These are phyloP conservation scores for Neopipo cinnamomea DNA, from an alignment of 2,113 vertebrate genomes.

Conservation along the genomic window DNA sequence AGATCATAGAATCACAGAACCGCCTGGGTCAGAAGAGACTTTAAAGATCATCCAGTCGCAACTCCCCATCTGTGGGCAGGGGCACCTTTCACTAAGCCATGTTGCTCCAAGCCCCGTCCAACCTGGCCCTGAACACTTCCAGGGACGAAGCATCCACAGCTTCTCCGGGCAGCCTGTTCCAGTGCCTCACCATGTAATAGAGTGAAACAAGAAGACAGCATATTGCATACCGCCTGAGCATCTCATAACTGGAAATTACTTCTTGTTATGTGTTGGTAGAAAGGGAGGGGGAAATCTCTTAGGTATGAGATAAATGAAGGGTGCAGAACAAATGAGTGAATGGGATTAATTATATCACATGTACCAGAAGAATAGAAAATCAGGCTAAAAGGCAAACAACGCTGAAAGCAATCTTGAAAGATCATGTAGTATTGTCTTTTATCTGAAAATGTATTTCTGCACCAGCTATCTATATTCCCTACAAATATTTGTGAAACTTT, in stretches of 20 bases:
- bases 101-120: not conserved
- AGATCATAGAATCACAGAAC: not conserved
- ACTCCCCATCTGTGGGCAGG: accelerated
- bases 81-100: not conserved
- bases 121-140: not conserved
- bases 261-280: not conserved
- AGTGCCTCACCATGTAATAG: no score
- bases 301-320: not conserved
- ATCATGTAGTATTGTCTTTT: not conserved
- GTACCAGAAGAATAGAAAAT: not conserved
- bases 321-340: not conserved
- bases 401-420: not conserved
- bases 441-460: not conserved
- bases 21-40: not conserved
- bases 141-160: not conserved
- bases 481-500: not conserved
- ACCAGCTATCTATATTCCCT: not conserved
- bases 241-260: not conserved
- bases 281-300: not conserved
- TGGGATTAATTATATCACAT: not conserved
- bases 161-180: not conserved
- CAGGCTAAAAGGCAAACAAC: not conserved
- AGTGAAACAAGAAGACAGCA: not conserved
- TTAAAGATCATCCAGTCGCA: not conserved
- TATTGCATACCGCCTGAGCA: not conserved